Evolutionary conservation across 1,140 invertebrate species (phyloP).

Genomic region (Macrostomum lignano): DNA sequence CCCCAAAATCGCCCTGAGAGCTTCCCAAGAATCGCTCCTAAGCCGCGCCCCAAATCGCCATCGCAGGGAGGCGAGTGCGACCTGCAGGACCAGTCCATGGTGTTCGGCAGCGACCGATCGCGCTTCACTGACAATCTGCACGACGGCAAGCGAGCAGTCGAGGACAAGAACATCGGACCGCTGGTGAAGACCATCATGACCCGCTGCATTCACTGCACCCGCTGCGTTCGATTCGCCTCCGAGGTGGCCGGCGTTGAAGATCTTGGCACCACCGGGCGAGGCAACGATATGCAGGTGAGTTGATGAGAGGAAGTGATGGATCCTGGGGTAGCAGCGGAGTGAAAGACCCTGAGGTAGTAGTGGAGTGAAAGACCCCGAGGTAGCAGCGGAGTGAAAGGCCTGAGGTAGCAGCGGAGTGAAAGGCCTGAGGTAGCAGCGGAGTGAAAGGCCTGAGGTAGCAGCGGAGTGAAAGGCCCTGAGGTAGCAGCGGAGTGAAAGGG

Average conservation of each 20-base stretch:
- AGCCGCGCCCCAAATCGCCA: too few relatives aligned
- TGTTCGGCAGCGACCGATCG: conserved; percentile 82
- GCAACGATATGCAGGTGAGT: conserved; percentile 60
- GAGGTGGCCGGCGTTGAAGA: conserved; percentile 91
- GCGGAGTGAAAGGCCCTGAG: neutral
- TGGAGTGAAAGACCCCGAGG: neutral
- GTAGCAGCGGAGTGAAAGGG: neutral
- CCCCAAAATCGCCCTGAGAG: too few relatives aligned
- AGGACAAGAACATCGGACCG: conserved; percentile 94
- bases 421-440: neutral
- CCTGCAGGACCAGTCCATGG: conserved; percentile 77
- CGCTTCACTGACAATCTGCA: conserved; percentile 72
- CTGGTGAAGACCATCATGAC: conserved; percentile 98
- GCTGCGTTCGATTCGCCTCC: conserved; percentile 60
- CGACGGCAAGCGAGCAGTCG: conserved; percentile 78
- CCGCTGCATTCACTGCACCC: conserved; percentile 90
- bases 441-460: neutral
- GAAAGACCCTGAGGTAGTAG: neutral
- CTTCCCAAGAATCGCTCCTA: too few relatives aligned
- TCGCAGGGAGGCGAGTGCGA: neutral
- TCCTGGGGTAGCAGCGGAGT: neutral
- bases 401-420: neutral
- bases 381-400: neutral
- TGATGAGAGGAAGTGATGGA: neutral
- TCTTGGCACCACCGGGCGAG: conserved; percentile 76